These are phyloP conservation scores for Drosophila ambigua DNA, from an alignment of 1,140 invertebrate species.

Conservation along the genomic window DNA sequence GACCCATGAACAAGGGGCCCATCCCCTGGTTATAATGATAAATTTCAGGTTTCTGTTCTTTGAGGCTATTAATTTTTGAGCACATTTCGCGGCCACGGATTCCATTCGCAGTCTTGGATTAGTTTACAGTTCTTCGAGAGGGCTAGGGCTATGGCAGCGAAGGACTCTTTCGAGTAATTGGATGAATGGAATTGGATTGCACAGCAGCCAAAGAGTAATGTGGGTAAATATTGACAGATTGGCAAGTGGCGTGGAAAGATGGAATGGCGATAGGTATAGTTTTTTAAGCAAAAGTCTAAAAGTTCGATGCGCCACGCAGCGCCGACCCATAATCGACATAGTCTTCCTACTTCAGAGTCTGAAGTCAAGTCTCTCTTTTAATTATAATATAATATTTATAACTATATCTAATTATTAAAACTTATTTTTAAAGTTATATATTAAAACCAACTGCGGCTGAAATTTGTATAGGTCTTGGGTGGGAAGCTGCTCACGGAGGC, in stretches of 20 bases:
- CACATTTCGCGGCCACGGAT: conserved; percentile 50
- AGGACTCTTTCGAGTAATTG: conserved; percentile 30
- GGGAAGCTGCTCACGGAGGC: too few relatives aligned
- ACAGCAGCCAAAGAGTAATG: conserved; percentile 34
- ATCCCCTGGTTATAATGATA: conserved; percentile 57
- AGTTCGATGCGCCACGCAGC: too few relatives aligned
- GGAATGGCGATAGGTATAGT: not conserved
- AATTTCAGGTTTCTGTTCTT: conserved; percentile 49
- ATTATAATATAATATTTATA: too few relatives aligned
- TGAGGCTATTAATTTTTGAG: conserved; percentile 74
- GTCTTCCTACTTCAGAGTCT: too few relatives aligned
- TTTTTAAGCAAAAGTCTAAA: too few relatives aligned
- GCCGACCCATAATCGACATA: too few relatives aligned
- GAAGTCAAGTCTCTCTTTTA: too few relatives aligned
- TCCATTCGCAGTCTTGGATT: conserved; percentile 65
- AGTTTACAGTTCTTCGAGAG: conserved; percentile 46
- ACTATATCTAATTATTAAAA: too few relatives aligned
- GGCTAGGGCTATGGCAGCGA: not conserved
- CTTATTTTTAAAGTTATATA: too few relatives aligned
- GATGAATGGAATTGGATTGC: conserved; percentile 16
- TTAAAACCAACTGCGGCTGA: too few relatives aligned
- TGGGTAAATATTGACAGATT: conserved; percentile 35
- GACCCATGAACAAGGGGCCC: too few relatives aligned
- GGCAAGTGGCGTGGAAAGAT: not conserved
- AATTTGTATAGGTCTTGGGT: too few relatives aligned